phyloP scores from a whole-genome alignment of 1,140 invertebrate species.

The Drosophila chauvacae region DNA sequence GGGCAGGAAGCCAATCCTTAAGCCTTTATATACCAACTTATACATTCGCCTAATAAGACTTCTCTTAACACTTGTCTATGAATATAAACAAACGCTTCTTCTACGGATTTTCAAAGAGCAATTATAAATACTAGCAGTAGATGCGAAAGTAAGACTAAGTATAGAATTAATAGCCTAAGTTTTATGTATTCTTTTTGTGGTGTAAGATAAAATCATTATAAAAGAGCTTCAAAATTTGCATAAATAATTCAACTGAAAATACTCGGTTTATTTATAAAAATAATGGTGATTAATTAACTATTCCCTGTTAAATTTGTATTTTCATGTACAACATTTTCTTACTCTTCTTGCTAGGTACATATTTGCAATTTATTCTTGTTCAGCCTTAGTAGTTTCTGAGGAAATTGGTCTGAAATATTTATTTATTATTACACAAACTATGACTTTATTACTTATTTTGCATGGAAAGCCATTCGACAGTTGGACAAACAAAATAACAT shows the following conservation, averaged over 20 bases:
- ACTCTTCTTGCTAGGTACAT: not conserved
- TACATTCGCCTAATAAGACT: conserved; percentile 10
- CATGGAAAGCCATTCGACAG: not conserved
- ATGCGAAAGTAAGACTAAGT: not conserved
- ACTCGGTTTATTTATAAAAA: not conserved
- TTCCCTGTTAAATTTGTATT: no score
- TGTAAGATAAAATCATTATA: not conserved
- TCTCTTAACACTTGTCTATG: not conserved
- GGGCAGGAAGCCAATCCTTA: conserved; percentile 50
- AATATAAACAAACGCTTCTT: conserved; percentile 17
- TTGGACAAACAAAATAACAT: not conserved
- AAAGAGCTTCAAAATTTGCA: not conserved
- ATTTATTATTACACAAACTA: not conserved
- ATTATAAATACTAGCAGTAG: not conserved
- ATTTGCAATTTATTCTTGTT: not conserved
- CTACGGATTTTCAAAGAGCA: not conserved
- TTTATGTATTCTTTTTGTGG: not conserved
- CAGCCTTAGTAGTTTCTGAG: no score
- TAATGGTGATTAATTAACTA: not conserved
- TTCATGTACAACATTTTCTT: not conserved
- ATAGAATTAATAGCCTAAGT: not conserved
- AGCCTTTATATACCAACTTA: conserved; percentile 14
- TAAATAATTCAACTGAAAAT: not conserved
- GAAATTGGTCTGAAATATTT: not conserved
- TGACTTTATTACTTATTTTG: not conserved